Percentiles rank a stretch among this genome's conserved stretches.
phyloP scores from a whole-genome alignment of 2,113 vertebrate genomes.

The Passer montanus region DNA sequence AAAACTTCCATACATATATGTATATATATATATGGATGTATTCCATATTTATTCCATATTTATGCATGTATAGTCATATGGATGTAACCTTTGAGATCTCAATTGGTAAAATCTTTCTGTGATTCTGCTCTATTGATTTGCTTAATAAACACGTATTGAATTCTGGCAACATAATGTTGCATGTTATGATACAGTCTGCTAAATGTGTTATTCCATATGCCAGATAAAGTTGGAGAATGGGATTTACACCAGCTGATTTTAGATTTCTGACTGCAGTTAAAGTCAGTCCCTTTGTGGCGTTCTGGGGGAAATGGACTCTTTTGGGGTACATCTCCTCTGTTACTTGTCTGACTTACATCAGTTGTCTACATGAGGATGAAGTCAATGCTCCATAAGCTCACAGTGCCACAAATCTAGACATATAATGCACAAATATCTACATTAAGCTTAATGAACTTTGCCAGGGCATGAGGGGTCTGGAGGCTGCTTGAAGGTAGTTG shows the following conservation, averaged over 20 bases:
- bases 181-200: neutral
- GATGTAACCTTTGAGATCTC: neutral
- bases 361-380: neutral
- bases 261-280: neutral
- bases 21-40: too few relatives aligned
- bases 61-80: neutral
- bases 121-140: neutral
- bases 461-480: neutral
- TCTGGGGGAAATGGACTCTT: neutral
- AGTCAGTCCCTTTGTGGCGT: neutral
- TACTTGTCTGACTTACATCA: neutral
- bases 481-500: neutral
- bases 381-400: neutral
- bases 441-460: neutral
- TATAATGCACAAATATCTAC: neutral
- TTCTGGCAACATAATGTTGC: neutral
- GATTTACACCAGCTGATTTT: neutral
- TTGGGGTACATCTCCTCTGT: neutral
- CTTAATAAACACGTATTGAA: neutral
- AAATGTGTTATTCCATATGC: neutral
- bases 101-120: neutral
- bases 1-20: neutral
- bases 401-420: neutral
- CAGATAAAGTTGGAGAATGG: neutral
- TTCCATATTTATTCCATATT: neutral